Evolutionary conservation across 2,888 invertebrate species (phyloP), one percentile per base, ranked within the genome.

Genomic region (Ophonus ardosiacus): DNA sequence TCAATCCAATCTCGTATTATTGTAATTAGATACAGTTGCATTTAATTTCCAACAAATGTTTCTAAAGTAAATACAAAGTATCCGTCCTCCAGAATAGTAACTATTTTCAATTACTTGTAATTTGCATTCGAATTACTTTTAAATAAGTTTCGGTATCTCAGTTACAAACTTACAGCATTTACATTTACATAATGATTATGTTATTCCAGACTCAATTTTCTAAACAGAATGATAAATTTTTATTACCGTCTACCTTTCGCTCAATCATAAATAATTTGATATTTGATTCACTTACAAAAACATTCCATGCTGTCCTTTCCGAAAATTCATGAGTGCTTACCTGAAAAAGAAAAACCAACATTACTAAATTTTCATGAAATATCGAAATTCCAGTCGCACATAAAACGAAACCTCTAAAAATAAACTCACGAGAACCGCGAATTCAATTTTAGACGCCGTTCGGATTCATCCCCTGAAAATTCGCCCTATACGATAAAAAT

Each of bases 341-440:
- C 71, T 74, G 71, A 18, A 43, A 74, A 40, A 68, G 68, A 74
- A 43, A 74, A 74, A 74, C 13, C 31, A 74, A 74, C 43, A 74
- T 74, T 74, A 74, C 71, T 74, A 74, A 74, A 74, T 74, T 74
- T 43, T 74, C 71, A 74, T 43, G 71, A 43, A 74, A 74, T 43
- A 74, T 74, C 43, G 43, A 74, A 68, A 43, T 74, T 74, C 71
- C 43, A 74, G 31, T 68, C 38, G 15, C 15, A 38, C 68, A 68
- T 63, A 68, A 68, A 31, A 7, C 68, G 68, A 68, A 21, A 63
- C 18, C 31, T n/a, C 68, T 68, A 68, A 68, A 63, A 68, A 68
- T 68, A 68, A 38, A 68, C 31, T 21, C 63, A 17, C 63, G 17
- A 31, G 31, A 31, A 31, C 31, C 31, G 43, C 59, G 17, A 59